Evolutionary conservation across 2,797 vertebrate genomes (phyloP), one percentile per base, ranked within the genome.

Genomic region (Thamnophis elegans): DNA sequence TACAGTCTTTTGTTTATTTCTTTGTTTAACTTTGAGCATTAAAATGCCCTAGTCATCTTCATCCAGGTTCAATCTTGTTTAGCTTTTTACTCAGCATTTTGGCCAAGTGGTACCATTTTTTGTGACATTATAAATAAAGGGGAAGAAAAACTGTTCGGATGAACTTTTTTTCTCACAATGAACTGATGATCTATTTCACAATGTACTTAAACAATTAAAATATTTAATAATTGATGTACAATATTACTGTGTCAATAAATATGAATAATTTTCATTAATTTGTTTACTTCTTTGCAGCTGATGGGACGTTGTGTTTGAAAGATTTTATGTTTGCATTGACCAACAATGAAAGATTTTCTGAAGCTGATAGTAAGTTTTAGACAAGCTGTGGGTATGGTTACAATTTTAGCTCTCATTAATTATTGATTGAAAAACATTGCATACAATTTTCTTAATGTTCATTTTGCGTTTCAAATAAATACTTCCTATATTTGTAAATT

Each of bases 331-430:
- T 65, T 22, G 89, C 4, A 14, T 68, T 94, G 36, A 92, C 51
- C 51, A 94, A 92, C 53, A 68, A 53, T 26, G 85, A 0, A 1
- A 68, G 65, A 32, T 90, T 85, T 93, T 91, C 91, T 82, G 55
- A 89, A 92, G 13, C 78, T 60, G 89, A 92, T 87, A 94, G 93
- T 94, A 94, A 94, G 93, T 94, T 47, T 32, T 60, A 90, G 89
- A 25, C 47, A 26, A 65, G 12, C 16, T 51, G 11, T 26, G 10
- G 28, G 0, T 87, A 14, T 73, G 16, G 36, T 59, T 65, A 36
- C 6, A 55, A 65, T 89, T 86, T 85, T 85, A 28, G 7, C 16
- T 60, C 36, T 53, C 9, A 2, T 85, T 60, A 13, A 9, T n/a
- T 10, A 13, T 7, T 10, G 22, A 12, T 60, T 89, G 22, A 92